Percentiles rank a stretch among this genome's conserved stretches.
Conservation (phyloP, 2,113 vertebrate species). For the Crotalus horridus region DNA sequence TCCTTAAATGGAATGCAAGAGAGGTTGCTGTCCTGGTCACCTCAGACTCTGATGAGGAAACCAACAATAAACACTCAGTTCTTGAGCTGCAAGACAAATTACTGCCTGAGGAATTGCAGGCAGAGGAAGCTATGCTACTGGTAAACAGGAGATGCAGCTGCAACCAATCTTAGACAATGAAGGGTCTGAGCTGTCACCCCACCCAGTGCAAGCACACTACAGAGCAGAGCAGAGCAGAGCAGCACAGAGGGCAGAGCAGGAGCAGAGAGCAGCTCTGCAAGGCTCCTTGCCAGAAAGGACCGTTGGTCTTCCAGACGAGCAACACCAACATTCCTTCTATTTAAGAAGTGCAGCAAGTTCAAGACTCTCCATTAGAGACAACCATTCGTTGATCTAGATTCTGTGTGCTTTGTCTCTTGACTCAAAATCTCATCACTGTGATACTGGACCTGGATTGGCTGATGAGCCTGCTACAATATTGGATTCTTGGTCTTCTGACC, state of each 20-base stretch:
- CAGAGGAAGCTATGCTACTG: neutral
- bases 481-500: neutral
- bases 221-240: no score
- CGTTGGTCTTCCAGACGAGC: neutral
- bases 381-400: neutral
- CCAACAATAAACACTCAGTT: neutral
- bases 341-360: neutral
- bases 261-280: neutral
- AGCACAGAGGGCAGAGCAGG: neutral
- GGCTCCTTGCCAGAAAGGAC: neutral
- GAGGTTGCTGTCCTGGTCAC: neutral
- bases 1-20: neutral
- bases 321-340: neutral
- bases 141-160: neutral
- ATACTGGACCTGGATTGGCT: neutral
- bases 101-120: neutral
- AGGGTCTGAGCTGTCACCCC: neutral
- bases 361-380: neutral
- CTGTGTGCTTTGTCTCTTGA: neutral
- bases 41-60: neutral
- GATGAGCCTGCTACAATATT: neutral
- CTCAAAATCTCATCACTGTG: neutral
- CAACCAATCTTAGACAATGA: neutral
- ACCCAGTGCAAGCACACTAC: neutral
- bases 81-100: neutral